Evolutionary conservation across 1,140 invertebrate species (phyloP).

Genomic region (Panulirus ornatus): DNA sequence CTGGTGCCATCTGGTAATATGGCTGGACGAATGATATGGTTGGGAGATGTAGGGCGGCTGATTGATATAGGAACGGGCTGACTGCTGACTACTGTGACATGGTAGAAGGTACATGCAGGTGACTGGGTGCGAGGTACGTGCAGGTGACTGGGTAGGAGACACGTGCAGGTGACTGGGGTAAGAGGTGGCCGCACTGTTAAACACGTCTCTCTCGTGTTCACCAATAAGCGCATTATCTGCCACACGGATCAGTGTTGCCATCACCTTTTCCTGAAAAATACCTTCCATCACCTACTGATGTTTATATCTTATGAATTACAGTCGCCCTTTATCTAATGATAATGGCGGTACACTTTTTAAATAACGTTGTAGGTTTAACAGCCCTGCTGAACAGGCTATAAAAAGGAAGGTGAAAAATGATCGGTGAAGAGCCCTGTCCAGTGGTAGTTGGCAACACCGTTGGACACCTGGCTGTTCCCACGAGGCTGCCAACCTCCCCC

Average conservation of each 20-base stretch:
- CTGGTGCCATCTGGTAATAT: no score
- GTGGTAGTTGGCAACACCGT: constrained; percentile 17
- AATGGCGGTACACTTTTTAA: no score
- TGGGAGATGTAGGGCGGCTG: not conserved
- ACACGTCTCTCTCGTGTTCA: constrained; percentile 52
- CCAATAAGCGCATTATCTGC: constrained; percentile 56
- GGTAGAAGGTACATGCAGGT: not conserved
- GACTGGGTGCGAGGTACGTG: not conserved
- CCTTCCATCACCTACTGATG: not conserved
- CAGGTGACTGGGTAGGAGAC: not conserved
- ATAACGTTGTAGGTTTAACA: not conserved
- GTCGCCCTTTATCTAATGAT: no score
- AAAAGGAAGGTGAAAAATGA: not conserved
- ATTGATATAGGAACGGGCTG: no score
- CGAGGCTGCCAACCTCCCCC: not conserved
- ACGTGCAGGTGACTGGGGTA: not conserved
- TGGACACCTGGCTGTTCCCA: not conserved
- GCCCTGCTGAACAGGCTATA: not conserved
- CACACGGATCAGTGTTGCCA: constrained; percentile 14
- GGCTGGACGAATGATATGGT: not conserved
- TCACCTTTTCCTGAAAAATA: not conserved
- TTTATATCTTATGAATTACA: no score
- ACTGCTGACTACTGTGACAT: no score
- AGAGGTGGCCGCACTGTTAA: constrained; percentile 21
- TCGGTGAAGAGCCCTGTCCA: constrained; percentile 1